Conservation (phyloP, 1,140 invertebrate genomes). For the honey bee (Apis mellifera) region Amel_HAv3.1 CM009942.2:6042001-6042500, state of each 20-base stretch:
- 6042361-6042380: background rate
- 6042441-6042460: background rate
- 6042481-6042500: no score
- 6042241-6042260: conserved; percentile 36
- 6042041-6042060: background rate
- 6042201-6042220: conserved; percentile 63
- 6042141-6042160: conserved; percentile 34
- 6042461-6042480: background rate
- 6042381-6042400: background rate
- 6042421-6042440: conserved; percentile 2
- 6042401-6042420: background rate
- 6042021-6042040: no score
- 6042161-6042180: conserved; percentile 57
- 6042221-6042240: conserved; percentile 41
- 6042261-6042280: conserved; percentile 21
- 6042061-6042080: conserved; percentile 1
- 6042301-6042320: background rate
- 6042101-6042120: conserved; percentile 46
- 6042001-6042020: background rate
- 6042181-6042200: conserved; percentile 46
- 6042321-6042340: conserved; percentile 41
- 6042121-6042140: conserved; percentile 5
- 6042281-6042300: background rate
- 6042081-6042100: background rate
- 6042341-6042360: conserved; percentile 17